A percentile compares a stretch with the other conserved stretches of the same genome.
Conservation (phyloP, 1,140 invertebrate species). For the Formica selysi region DNA sequence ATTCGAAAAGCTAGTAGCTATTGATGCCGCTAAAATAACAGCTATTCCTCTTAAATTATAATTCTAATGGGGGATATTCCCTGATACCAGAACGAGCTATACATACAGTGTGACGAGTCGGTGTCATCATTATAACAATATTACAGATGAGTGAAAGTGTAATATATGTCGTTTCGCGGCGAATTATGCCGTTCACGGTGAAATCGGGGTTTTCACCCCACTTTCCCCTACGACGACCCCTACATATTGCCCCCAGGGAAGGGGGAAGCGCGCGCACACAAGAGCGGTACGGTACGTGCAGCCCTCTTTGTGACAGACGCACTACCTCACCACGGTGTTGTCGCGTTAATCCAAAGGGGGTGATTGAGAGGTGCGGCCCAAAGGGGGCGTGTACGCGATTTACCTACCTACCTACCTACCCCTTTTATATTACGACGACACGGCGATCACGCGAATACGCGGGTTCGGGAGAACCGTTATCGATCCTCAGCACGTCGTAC, state of each 20-base stretch:
- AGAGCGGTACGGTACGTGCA: neutral
- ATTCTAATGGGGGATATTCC: neutral
- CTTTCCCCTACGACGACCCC: slow-evolving; percentile 23
- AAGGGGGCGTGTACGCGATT: slow-evolving; percentile 75
- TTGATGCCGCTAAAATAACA: neutral
- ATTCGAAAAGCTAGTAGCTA: neutral
- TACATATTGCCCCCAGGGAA: slow-evolving; percentile 29
- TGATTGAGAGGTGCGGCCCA: slow-evolving; percentile 70
- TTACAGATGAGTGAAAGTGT: slow-evolving; percentile 11
- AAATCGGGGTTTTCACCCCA: slow-evolving; percentile 33
- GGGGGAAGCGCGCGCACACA: slow-evolving; percentile 32
- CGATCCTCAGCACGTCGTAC: slow-evolving; percentile 65
- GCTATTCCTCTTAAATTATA: neutral
- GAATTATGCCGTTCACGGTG: neutral
- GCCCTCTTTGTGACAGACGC: slow-evolving; percentile 40
- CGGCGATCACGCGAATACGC: slow-evolving; percentile 59
- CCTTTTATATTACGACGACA: slow-evolving; percentile 66
- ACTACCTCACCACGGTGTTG: slow-evolving; percentile 22
- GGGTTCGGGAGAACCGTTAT: slow-evolving; percentile 63
- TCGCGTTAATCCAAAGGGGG: slow-evolving; percentile 55
- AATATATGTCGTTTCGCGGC: slow-evolving; percentile 19
- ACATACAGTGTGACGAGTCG: neutral
- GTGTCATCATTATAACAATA: slow-evolving; percentile 7
- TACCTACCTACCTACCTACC: slow-evolving; percentile 66
- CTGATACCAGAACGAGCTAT: neutral